Base-by-base conservation (phyloP, 1,140 invertebrate genomes). In the Charaxes varanes region DNA sequence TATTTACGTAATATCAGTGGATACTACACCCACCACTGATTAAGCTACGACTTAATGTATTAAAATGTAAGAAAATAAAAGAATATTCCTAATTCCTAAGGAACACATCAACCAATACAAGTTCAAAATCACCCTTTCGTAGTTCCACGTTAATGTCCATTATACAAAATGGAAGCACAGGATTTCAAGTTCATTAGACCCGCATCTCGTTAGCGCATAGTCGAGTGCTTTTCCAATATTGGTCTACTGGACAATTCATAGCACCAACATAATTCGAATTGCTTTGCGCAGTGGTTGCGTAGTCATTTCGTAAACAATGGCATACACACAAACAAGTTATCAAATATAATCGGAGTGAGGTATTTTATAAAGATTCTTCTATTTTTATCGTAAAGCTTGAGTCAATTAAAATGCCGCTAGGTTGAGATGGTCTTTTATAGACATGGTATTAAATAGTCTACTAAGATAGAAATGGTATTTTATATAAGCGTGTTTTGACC, bases 131-230 rank as follows among this genome's bases (percentile, higher is more conserved):
- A 35, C 8, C 23, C 11, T 54, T 70, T 68, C 62, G 53, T 61
- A 60, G 48, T 48, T 70, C 52, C 53, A 54, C 47, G 60, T 63
- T 56, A 48, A 34, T 62, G 60, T 63, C 63, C 65, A 76, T 73
- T 79, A 70, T 69, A 76, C 66, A 63, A 79, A 79, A 74, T 76
- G 65, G 65, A 65, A 68, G 59, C 64, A 60, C 63, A 68, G 67
- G 67, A 79, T 79, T 76, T 76, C 71, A 70, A 76, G 74, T 79
- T 79, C 71, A 79, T 79, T 79, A 76, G 69, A 70, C 67, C 68
- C 59, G 63, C 67, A 70, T 74, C 70, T 73, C 71, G 74, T 79
- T 79, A 79, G 62, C 61, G 63, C 54, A 71, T 66, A 72, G 71
- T 64, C 57, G 69, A 76, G 69, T 72, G 71, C 67, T 72, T 65